These are phyloP conservation scores for Lepidothrix coronata DNA, from an alignment of 2,113 vertebrate species.

Conservation along the genomic window DNA sequence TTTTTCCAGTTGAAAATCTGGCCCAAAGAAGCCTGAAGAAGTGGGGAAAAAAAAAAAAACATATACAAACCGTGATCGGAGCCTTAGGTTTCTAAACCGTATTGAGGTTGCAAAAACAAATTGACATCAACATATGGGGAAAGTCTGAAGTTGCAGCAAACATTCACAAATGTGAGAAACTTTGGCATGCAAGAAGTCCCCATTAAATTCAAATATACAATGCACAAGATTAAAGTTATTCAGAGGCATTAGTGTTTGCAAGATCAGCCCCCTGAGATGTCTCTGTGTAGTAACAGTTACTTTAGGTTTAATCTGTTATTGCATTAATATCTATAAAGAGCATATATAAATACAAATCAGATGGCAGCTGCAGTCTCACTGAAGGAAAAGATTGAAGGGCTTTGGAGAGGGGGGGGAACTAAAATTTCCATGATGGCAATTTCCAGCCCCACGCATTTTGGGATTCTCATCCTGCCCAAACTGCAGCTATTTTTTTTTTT, in stretches of 20 bases:
- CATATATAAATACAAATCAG: slow-evolving; percentile 67
- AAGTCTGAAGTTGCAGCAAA: slow-evolving; percentile 64
- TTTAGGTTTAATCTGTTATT: slow-evolving; percentile 63
- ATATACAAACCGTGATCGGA: neutral
- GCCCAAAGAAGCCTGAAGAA: neutral
- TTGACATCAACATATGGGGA: slow-evolving; percentile 67
- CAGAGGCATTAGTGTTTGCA: slow-evolving; percentile 51
- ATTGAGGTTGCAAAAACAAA: slow-evolving; percentile 63
- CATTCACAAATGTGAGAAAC: slow-evolving; percentile 54
- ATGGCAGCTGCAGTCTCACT: slow-evolving; percentile 35
- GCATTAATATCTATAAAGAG: slow-evolving; percentile 66
- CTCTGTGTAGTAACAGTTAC: slow-evolving; percentile 58
- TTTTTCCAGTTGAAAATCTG: neutral
- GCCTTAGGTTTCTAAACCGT: slow-evolving; percentile 42
- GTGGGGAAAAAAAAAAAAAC: neutral
- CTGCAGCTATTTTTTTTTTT: neutral
- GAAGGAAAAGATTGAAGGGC: neutral
- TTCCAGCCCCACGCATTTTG: neutral
- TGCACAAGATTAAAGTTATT: slow-evolving; percentile 51
- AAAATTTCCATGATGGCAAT: neutral
- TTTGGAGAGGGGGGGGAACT: neutral
- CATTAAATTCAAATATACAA: slow-evolving; percentile 61
- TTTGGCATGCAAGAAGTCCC: slow-evolving; percentile 37
- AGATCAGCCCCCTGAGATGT: slow-evolving; percentile 52
- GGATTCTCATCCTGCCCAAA: neutral